These are phyloP conservation scores for Tortrix viridana DNA, from an alignment of 2,888 invertebrate species.

Conservation along the genomic window DNA sequence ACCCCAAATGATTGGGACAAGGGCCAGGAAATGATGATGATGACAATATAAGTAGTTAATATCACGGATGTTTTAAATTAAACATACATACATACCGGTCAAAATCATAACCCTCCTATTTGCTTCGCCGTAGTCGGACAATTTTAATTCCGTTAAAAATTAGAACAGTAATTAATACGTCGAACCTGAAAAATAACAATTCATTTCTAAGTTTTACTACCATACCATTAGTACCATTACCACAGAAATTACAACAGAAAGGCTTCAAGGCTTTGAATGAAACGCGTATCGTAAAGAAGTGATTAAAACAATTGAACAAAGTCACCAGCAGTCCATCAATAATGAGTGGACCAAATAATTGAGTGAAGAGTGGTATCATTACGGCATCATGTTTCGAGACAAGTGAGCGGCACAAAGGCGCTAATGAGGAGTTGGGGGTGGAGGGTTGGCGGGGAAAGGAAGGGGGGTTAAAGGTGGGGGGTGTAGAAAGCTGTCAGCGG, in stretches of 20 bases:
- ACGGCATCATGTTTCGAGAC: slow-evolving; percentile 78
- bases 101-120: too few relatives aligned
- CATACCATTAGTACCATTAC: too few relatives aligned
- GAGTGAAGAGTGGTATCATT: slow-evolving; percentile 76
- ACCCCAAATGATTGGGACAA: too few relatives aligned
- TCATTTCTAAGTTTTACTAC: not conserved
- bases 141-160: not conserved
- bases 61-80: too few relatives aligned
- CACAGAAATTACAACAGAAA: too few relatives aligned
- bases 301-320: too few relatives aligned
- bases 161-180: not conserved
- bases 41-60: too few relatives aligned
- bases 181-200: not conserved
- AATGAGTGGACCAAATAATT: slow-evolving; percentile 60
- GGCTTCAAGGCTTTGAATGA: too few relatives aligned
- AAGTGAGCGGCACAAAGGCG: slow-evolving; percentile 82
- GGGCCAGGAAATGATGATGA: too few relatives aligned
- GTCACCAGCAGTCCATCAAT: slow-evolving; percentile 15
- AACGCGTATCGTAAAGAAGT: too few relatives aligned
- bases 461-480: slow-evolving; percentile 47
- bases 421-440: slow-evolving; percentile 76
- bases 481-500: slow-evolving; percentile 82
- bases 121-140: too few relatives aligned
- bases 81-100: too few relatives aligned
- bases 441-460: slow-evolving; percentile 41